phyloP scores from a whole-genome alignment of 2,113 vertebrate species.

The Chaetodon trifascialis region DNA sequence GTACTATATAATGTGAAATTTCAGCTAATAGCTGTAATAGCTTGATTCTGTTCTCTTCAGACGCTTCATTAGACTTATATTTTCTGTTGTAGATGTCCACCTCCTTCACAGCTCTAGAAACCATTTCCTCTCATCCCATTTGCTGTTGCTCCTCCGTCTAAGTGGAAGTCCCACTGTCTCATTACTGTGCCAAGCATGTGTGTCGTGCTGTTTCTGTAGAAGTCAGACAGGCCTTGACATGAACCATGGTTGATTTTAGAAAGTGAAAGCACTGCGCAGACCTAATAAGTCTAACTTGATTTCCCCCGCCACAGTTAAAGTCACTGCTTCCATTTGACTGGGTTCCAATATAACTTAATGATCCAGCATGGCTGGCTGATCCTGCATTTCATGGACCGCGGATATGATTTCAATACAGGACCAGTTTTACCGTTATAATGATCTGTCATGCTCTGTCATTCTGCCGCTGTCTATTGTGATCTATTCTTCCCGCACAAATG shows the following conservation, averaged over 20 bases:
- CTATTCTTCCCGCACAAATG: neutral
- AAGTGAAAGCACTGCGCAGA: constrained; percentile 12
- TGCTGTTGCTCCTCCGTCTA: neutral
- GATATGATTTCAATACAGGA: neutral
- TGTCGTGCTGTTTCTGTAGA: neutral
- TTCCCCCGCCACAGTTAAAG: neutral
- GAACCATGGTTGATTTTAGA: neutral
- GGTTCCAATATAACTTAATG: constrained; percentile 10
- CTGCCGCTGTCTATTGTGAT: neutral
- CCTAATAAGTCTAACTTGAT: neutral
- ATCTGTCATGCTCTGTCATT: neutral
- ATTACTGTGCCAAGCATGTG: neutral
- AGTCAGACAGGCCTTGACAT: neutral
- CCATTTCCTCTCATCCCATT: neutral
- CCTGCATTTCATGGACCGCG: neutral
- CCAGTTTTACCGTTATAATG: neutral
- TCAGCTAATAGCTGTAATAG: neutral
- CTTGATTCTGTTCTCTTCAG: neutral
- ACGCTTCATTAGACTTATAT: neutral
- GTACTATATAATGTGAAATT: neutral
- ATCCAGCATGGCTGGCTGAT: constrained; percentile 16
- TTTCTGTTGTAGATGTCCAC: neutral
- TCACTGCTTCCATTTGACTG: constrained; percentile 27
- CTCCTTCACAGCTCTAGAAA: neutral
- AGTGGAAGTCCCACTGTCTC: neutral